Percentiles rank a stretch among this genome's conserved stretches.
These are phyloP conservation scores for Amorpha juglandis DNA, from an alignment of 2,888 invertebrate genomes.

Conservation along the genomic window DNA sequence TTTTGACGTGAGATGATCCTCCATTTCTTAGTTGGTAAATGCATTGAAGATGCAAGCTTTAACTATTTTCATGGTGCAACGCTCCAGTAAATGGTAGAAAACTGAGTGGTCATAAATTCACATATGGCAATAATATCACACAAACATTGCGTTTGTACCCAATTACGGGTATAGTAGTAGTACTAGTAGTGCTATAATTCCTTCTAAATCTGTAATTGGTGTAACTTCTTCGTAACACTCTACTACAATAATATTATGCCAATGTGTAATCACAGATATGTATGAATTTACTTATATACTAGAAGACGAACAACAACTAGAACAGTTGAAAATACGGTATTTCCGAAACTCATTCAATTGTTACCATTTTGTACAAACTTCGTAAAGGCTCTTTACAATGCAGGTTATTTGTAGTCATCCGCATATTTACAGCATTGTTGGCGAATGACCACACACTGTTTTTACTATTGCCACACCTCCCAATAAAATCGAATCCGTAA, in stretches of 20 bases:
- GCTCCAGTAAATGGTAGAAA: no score
- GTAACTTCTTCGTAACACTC: neutral
- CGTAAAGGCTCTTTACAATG: conserved; percentile 6
- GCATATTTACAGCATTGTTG: conserved; percentile 28
- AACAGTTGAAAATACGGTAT: neutral
- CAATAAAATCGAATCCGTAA: conserved; percentile 71
- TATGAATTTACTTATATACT: neutral
- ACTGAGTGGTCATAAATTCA: no score
- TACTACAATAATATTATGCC: neutral
- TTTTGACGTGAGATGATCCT: no score
- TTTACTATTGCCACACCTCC: conserved; percentile 74
- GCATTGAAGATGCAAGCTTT: no score
- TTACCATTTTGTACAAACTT: neutral
- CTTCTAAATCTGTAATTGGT: no score
- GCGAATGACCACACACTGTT: conserved; percentile 60
- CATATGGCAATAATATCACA: no score
- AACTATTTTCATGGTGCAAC: no score
- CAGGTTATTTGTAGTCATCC: conserved; percentile 1
- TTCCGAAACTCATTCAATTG: neutral
- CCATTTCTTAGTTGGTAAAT: no score
- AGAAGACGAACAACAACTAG: neutral
- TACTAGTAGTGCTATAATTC: no score
- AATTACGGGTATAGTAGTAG: no score
- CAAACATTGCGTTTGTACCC: no score
- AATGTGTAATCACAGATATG: neutral